Base-by-base conservation (phyloP, 2,797 vertebrate genomes). In the Knipowitschia caucasica region DNA sequence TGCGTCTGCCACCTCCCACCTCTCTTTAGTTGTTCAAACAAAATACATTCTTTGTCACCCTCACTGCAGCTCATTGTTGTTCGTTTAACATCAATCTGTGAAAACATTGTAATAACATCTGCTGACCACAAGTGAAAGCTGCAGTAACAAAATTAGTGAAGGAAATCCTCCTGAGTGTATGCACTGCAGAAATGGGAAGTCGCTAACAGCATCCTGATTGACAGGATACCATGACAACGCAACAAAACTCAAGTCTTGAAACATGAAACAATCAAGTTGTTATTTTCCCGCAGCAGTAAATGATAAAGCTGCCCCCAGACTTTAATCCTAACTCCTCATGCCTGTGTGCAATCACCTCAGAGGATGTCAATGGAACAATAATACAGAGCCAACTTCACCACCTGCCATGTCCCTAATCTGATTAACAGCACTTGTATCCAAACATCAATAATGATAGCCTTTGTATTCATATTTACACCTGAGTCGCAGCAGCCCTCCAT, bases 151-250 rank as follows among this genome's bases (percentile, higher is more conserved):
- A 18, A 21, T n/a, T 21, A 23, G 21, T 43, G 23, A 47, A 54
- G 43, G 51, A 34, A 45, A 50, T 43, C 31, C 45, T 56, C 25
- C 38, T 14, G 31, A n/a, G 23, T 15, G 21, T 39, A 15, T n/a
- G 4, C 15, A 34, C 26, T 4, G 23, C 43, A 30, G 38, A 54
- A 69, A 40, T 53, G 49, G n/a, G 23, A 24, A 11, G 25, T 20
- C 7, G 30, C 11, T 10, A 25, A 1, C 45, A 56, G 65, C 68
- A 62, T 73, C 64, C 62, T 75, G 75, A 72, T 46, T 83, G 75
- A 80, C 71, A 67, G 59, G 78, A 74, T 46, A 71, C 67, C 81
- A 71, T 72, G 71, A 67, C 29, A 76, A 78, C 73, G 70, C 36
- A 69, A 81, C 64, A 57, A 57, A 59, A 58, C 50, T 23, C 26